Percentiles rank a stretch among this genome's conserved stretches.
Conservation (phyloP, 2,113 vertebrate species). For the Thunnus maccoyii region DNA sequence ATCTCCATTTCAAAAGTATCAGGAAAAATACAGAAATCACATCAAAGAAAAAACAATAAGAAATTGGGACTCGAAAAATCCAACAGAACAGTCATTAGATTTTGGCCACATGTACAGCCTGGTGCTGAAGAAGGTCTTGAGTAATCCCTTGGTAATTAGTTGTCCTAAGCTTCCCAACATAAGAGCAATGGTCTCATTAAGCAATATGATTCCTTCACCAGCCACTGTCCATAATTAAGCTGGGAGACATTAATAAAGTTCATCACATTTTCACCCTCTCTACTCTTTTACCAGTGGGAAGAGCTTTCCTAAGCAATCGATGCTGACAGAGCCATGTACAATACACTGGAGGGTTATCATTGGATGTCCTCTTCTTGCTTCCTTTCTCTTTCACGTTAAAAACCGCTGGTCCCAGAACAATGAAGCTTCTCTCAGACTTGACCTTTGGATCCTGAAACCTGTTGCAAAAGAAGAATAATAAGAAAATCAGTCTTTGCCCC, state of each 20-base stretch:
- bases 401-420: constrained; percentile 58
- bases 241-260: constrained; percentile 58
- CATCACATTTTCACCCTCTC: constrained; percentile 68
- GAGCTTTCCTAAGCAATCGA: constrained; percentile 57
- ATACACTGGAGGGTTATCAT: constrained; percentile 55
- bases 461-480: constrained; percentile 53
- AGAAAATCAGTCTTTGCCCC: constrained; percentile 26
- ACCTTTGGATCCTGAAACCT: constrained; percentile 77
- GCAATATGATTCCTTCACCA: constrained; percentile 81
- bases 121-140: constrained; percentile 55
- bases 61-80: constrained; percentile 33
- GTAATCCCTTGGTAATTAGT: constrained; percentile 82
- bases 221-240: constrained; percentile 80
- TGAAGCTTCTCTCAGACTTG: constrained; percentile 49
- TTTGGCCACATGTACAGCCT: constrained; percentile 51
- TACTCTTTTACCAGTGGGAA: constrained; percentile 56
- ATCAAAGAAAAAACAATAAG: constrained; percentile 50
- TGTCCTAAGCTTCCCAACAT: constrained; percentile 70
- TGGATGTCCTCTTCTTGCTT: constrained; percentile 11
- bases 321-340: constrained; percentile 29
- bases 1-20: constrained; percentile 88
- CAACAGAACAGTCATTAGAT: constrained; percentile 53
- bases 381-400: constrained; percentile 60
- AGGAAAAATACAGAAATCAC: constrained; percentile 66
- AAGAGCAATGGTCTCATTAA: constrained; percentile 80